phyloP scores from a whole-genome alignment of 2,113 vertebrate genomes.

The Neomonachus schauinslandi region DNA sequence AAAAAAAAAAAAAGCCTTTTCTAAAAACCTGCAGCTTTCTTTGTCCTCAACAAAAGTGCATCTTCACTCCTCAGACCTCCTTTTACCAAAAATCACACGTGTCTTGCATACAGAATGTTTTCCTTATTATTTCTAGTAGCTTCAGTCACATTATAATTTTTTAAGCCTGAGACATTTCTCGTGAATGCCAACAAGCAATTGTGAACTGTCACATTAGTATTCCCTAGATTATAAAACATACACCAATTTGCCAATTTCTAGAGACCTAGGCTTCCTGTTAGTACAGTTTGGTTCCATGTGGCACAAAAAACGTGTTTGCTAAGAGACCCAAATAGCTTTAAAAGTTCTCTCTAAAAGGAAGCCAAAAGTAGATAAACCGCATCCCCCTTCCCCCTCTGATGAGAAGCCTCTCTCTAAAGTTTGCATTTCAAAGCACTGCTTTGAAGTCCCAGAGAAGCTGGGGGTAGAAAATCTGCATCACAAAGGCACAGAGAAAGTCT shows the following conservation, averaged over 20 bases:
- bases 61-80: background rate
- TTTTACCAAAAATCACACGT: background rate
- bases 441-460: background rate
- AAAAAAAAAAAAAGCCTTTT: background rate
- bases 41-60: background rate
- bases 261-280: background rate
- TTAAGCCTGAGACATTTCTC: background rate
- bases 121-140: background rate
- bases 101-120: background rate
- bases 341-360: rapidly evolving
- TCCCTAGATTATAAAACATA: background rate
- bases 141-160: background rate
- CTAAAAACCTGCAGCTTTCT: background rate
- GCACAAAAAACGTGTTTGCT: background rate
- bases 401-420: background rate
- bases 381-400: background rate
- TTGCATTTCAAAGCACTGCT: background rate
- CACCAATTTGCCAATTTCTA: background rate
- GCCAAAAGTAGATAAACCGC: background rate
- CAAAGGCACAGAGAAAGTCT: background rate
- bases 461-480: background rate
- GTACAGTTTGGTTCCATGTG: background rate
- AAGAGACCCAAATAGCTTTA: background rate
- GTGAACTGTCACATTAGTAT: background rate
- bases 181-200: background rate